phyloP scores from a whole-genome alignment of 2,113 vertebrate species.

The rat (Rattus norvegicus) region DNA sequence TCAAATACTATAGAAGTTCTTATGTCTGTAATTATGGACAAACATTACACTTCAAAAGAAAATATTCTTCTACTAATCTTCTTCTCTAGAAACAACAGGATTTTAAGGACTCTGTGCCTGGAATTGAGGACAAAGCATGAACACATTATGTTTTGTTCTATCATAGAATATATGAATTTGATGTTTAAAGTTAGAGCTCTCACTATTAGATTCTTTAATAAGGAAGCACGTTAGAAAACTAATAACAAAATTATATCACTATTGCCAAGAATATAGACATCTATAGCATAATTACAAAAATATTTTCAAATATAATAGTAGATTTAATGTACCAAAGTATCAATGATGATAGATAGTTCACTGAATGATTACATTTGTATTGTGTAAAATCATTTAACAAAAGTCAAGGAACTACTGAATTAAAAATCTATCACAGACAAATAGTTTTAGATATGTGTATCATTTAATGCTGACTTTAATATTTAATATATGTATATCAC shows the following conservation, averaged over 20 bases:
- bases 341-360: conserved; percentile 32
- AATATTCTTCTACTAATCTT: background rate
- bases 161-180: background rate
- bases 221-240: background rate
- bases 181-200: background rate
- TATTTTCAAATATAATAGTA: conserved; percentile 41
- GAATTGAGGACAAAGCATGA: background rate
- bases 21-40: background rate
- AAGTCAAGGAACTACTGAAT: conserved; percentile 25
- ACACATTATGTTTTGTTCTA: background rate
- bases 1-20: background rate
- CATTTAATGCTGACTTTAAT: conserved; percentile 63
- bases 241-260: background rate
- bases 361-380: conserved; percentile 42
- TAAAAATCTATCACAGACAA: background rate
- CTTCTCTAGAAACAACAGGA: background rate
- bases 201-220: background rate
- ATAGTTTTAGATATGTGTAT: conserved; percentile 56
- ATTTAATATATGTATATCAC: background rate
- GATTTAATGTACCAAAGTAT: background rate
- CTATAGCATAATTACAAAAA: background rate
- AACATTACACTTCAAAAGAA: background rate
- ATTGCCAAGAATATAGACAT: background rate
- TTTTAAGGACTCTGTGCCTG: background rate
- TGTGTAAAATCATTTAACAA: conserved; percentile 38